Evolutionary conservation across 2,797 vertebrate genomes (phyloP).

Genomic region (Adelosebastes latens): DNA sequence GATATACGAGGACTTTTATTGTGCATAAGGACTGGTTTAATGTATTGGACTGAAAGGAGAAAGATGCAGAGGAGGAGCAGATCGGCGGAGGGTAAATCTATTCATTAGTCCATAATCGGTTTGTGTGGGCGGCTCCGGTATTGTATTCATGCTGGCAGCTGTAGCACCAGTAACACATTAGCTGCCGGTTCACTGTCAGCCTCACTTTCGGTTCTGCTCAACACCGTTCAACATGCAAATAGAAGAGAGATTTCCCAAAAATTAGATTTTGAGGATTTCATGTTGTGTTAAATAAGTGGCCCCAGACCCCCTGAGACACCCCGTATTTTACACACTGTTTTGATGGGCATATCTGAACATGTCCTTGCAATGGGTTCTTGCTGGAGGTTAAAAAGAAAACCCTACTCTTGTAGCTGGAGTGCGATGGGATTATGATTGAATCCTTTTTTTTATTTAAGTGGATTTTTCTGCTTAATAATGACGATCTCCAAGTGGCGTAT

Average conservation of each 20-base stretch:
- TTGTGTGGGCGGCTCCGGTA: not conserved
- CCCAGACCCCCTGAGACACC: too few relatives aligned
- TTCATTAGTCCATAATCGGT: constrained; percentile 28
- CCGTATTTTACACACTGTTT: not conserved
- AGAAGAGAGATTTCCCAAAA: not conserved
- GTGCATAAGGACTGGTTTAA: not conserved
- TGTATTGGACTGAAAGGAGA: not conserved
- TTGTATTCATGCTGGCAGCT: not conserved
- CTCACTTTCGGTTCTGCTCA: not conserved
- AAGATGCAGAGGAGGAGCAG: not conserved
- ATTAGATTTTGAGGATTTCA: not conserved
- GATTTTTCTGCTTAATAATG: not conserved
- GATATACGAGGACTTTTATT: not conserved
- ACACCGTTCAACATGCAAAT: not conserved
- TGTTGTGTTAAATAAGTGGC: not conserved
- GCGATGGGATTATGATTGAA: not conserved
- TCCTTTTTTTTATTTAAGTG: not conserved
- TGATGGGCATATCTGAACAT: not conserved
- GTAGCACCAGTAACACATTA: not conserved
- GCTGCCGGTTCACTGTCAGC: not conserved
- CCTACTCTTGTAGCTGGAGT: not conserved
- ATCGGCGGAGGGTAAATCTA: constrained; percentile 12
- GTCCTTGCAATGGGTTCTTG: not conserved
- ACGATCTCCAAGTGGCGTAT: not conserved
- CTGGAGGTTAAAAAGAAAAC: not conserved